Conservation (phyloP, 2,888 invertebrate species). For the Elmis aenea region DNA sequence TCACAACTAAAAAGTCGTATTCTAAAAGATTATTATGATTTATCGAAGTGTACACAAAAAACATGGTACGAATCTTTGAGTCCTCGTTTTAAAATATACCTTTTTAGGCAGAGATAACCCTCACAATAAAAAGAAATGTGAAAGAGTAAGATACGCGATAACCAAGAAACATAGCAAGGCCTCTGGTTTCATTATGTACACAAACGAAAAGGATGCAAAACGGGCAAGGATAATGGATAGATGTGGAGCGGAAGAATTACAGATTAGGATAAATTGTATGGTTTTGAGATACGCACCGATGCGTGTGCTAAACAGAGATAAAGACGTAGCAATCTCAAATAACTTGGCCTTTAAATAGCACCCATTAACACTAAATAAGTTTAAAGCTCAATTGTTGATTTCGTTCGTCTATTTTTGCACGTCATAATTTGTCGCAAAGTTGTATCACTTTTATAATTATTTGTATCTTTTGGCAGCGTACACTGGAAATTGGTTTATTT, state of each 20-base stretch:
- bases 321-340: slow-evolving; percentile 7
- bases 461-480: too few species aligned
- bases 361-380: too few species aligned
- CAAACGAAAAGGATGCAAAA: slow-evolving; percentile 7
- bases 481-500: too few species aligned
- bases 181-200: slow-evolving; percentile 11
- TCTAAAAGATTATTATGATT: slow-evolving; percentile 14
- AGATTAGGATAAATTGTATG: slow-evolving; percentile 18
- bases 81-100: slow-evolving; percentile 9
- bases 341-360: too few species aligned
- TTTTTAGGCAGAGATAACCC: slow-evolving; percentile 6
- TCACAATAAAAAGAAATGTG: slow-evolving; percentile 12
- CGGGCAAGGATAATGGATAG: slow-evolving; percentile 13
- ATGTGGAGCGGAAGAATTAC: slow-evolving; percentile 9
- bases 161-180: slow-evolving; percentile 6
- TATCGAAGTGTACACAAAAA: slow-evolving; percentile 11
- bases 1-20: too few species aligned
- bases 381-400: too few species aligned
- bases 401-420: too few species aligned
- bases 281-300: slow-evolving; percentile 11
- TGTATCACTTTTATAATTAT: too few species aligned
- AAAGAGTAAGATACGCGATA: slow-evolving; percentile 4
- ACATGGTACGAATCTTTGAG: slow-evolving; percentile 12
- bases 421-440: too few species aligned
- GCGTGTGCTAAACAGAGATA: slow-evolving; percentile 13